Percentiles rank a stretch among this genome's conserved stretches.
Conservation (phyloP, 2,888 invertebrate genomes). For the Theretra japonica region DNA sequence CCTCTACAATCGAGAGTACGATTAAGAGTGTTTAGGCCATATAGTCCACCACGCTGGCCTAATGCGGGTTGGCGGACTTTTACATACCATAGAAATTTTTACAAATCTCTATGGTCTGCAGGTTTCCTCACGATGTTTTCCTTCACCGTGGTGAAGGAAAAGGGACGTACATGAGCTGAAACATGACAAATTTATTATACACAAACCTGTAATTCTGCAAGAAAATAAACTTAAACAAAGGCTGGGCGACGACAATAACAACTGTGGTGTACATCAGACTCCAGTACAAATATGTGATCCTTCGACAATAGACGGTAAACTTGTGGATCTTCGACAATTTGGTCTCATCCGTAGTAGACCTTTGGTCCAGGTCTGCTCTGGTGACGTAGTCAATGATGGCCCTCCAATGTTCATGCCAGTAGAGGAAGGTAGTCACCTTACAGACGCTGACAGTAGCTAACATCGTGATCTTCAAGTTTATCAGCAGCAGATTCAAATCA, state of each 20-base stretch:
- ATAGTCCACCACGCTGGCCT: too few relatives aligned
- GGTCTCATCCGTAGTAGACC: constrained; percentile 46
- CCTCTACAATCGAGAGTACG: too few relatives aligned
- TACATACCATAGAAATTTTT: too few relatives aligned
- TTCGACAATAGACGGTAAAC: constrained; percentile 69
- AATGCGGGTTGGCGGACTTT: too few relatives aligned
- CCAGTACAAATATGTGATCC: constrained; percentile 70
- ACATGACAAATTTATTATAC: background rate
- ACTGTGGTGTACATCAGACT: constrained; percentile 71
- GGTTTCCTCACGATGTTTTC: too few relatives aligned
- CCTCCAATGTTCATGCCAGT: constrained; percentile 68
- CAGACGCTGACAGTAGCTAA: constrained; percentile 67
- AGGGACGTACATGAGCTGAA: too few relatives aligned
- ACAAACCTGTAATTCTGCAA: constrained; percentile 52
- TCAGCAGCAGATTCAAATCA: constrained; percentile 65
- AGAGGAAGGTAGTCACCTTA: constrained; percentile 66
- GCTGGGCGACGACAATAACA: constrained; percentile 63
- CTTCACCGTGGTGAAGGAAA: too few relatives aligned
- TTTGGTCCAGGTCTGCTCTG: constrained; percentile 59
- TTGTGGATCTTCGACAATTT: constrained; percentile 53
- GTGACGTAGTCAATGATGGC: constrained; percentile 69
- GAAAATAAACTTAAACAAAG: constrained; percentile 61
- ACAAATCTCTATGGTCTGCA: too few relatives aligned
- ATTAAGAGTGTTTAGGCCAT: too few relatives aligned
- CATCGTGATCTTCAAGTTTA: constrained; percentile 73